Percentiles rank a stretch among this genome's conserved stretches.
Evolutionary conservation across 2,888 invertebrate species (phyloP).

Genomic region (Heliconius charithonia): DNA sequence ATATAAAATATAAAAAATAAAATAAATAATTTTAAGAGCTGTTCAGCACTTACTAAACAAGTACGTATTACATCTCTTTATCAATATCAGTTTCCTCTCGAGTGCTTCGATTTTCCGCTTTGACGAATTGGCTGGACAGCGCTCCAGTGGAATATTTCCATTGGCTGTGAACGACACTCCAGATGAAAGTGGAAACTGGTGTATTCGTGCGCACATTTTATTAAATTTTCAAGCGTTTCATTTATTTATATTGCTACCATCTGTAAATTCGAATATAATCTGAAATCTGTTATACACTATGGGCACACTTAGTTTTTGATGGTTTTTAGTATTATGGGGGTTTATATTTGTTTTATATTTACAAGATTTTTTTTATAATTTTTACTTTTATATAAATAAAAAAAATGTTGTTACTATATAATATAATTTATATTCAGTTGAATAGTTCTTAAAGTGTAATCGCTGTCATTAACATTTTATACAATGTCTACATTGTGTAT

Average conservation of each 20-base stretch:
- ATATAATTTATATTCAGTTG: slow-evolving; percentile 7
- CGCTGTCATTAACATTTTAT: slow-evolving; percentile 8
- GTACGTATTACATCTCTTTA: slow-evolving; percentile 41
- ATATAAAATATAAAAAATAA: too few species aligned
- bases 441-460: slow-evolving; percentile 13
- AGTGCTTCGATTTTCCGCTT: slow-evolving; percentile 53
- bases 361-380: background rate
- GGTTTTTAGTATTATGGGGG: background rate
- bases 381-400: background rate
- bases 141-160: slow-evolving; percentile 56
- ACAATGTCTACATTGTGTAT: slow-evolving; percentile 32
- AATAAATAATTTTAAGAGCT: background rate
- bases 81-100: slow-evolving; percentile 47
- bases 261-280: slow-evolving; percentile 32
- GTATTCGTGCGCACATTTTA: slow-evolving; percentile 61
- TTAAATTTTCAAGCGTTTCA: slow-evolving; percentile 60
- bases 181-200: slow-evolving; percentile 60
- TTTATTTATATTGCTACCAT: slow-evolving; percentile 46
- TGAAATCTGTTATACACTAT: background rate
- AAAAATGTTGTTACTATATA: background rate
- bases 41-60: slow-evolving; percentile 13
- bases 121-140: slow-evolving; percentile 58
- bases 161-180: slow-evolving; percentile 59
- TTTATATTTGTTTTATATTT: background rate
- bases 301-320: background rate